phyloP scores from a whole-genome alignment of 2,113 vertebrate species.

The Pungitius pungitius region DNA sequence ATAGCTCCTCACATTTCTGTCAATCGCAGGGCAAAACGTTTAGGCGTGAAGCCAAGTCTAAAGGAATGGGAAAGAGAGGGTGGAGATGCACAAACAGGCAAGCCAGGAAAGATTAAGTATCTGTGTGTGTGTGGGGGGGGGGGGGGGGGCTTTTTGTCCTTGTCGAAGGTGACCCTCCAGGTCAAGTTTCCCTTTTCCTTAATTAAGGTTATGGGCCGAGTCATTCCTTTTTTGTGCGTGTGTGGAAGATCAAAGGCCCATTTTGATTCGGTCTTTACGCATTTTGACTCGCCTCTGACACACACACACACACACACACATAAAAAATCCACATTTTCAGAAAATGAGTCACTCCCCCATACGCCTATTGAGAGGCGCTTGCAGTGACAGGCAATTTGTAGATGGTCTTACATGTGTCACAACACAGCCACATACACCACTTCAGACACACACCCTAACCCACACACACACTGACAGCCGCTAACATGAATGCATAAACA shows the following conservation, averaged over 20 bases:
- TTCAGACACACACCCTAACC: slow-evolving; percentile 31
- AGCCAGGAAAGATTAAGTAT: not conserved
- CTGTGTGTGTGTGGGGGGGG: not conserved
- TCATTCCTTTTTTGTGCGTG: not conserved
- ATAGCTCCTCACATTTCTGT: slow-evolving; percentile 1
- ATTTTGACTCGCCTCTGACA: slow-evolving; percentile 33
- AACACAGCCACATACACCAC: slow-evolving; percentile 53
- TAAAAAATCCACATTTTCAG: slow-evolving; percentile 48
- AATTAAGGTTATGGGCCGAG: slow-evolving; percentile 15
- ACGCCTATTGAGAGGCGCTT: slow-evolving; percentile 44
- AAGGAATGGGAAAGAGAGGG: not conserved
- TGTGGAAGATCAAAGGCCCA: slow-evolving; percentile 32
- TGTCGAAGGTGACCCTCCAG: slow-evolving; percentile 18
- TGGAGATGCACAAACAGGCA: not conserved
- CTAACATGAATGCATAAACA: slow-evolving; percentile 25
- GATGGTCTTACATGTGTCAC: slow-evolving; percentile 70
- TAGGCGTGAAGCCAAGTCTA: slow-evolving; percentile 12
- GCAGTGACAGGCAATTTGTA: slow-evolving; percentile 74
- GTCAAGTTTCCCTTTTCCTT: slow-evolving; percentile 15
- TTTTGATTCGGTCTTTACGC: slow-evolving; percentile 40
- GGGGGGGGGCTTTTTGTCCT: not conserved
- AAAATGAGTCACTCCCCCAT: slow-evolving; percentile 68
- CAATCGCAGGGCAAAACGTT: slow-evolving; percentile 20
- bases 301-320: not conserved
- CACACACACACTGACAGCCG: slow-evolving; percentile 24